Percentiles rank a stretch among this genome's conserved stretches.
These are phyloP conservation scores for Coccyzus lansbergi DNA, from an alignment of 2,797 vertebrate species.

Conservation along the genomic window DNA sequence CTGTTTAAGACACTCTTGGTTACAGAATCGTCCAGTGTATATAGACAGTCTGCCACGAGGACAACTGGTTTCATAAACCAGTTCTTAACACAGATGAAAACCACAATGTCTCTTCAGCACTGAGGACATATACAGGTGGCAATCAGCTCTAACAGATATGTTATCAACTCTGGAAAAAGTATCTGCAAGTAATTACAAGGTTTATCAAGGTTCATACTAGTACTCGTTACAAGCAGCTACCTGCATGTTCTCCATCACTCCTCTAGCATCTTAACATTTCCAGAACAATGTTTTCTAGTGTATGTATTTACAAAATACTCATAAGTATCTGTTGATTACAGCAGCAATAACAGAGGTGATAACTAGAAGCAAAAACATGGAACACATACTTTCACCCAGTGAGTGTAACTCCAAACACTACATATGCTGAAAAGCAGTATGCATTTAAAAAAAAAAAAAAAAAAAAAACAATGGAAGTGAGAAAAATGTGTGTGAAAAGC, in stretches of 20 bases:
- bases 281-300: not conserved
- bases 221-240: not conserved
- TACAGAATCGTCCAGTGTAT: not conserved
- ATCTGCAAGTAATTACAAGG: not conserved
- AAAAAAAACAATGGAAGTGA: not conserved
- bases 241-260: not conserved
- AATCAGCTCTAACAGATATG: not conserved
- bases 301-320: not conserved
- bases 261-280: not conserved
- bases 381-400: not conserved
- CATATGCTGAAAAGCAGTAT: not conserved
- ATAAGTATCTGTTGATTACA: not conserved
- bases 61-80: slow-evolving; percentile 1
- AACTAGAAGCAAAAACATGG: not conserved
- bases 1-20: not conserved
- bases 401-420: not conserved
- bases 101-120: not conserved
- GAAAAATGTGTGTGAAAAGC: not conserved
- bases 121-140: not conserved
- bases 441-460: slow-evolving; percentile 5
- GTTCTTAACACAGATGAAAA: not conserved
- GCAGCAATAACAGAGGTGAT: not conserved
- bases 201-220: not conserved
- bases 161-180: not conserved
- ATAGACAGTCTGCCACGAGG: not conserved